Evolutionary conservation across 2,888 invertebrate species (phyloP), one percentile per base, ranked within the genome.

Genomic region (Acrocyrtus sp.): DNA sequence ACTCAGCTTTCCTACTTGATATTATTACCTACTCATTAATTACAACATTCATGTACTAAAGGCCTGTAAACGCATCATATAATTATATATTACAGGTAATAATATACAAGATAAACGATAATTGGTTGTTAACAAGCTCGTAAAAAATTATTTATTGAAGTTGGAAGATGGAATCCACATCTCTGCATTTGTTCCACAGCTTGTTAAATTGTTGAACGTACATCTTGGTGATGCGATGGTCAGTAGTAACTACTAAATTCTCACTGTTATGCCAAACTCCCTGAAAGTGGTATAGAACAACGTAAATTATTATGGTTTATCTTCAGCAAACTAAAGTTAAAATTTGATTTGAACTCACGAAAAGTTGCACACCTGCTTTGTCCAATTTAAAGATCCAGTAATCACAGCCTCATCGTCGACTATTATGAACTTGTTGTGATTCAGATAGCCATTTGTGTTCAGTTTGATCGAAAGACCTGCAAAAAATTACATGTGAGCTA

Each of bases 381-480:
- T 86, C 86, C 86, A 87, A 81, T 87, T 87, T 73, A 87, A 85
- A 2, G 86, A 86, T 15, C 87, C 87, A 74, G 83, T 85, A 5
- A 86, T 79, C 1, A 87, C 78, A 24, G 83, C 75, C 17, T 81
- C 80, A 3, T 81, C 79, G 74, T 87, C 86, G 50, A 86, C 82
- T 6, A 87, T 78, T 2, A 82, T 83, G 83, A 86, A 87, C 80
- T 87, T 87, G 81, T 87, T 86, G 77, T 87, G 87, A 86, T 86
- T 86, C 72, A 84, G 81, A 77, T 81, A 85, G 2, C 84, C 82
- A 2, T 76, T 70, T 15, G 57, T 43, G 24, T 76, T 78, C 43
- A 69, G 58, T 12, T 80, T 65, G 1, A 82, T 78, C 19, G 69
- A 62, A 57, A 81, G 76, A 24, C 81, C 81, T 81, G 48, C 10